phyloP scores from a whole-genome alignment of 2,888 invertebrate species.

The Anthoptus insignis region DNA sequence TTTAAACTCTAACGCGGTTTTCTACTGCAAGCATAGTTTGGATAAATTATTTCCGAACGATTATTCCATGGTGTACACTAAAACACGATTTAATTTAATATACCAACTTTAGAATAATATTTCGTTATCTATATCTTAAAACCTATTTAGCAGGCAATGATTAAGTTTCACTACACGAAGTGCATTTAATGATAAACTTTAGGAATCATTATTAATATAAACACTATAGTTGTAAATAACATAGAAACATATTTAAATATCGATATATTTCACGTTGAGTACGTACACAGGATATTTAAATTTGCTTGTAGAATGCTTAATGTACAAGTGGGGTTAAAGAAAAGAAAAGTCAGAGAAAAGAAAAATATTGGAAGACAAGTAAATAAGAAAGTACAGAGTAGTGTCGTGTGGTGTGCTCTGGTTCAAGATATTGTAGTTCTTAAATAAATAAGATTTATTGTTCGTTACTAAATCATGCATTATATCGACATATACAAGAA shows the following conservation, averaged over 20 bases:
- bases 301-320: constrained; percentile 71
- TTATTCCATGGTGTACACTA: constrained; percentile 73
- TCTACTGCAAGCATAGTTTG: constrained; percentile 74
- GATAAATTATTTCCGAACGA: constrained; percentile 60
- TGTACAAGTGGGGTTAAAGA: constrained; percentile 51
- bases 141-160: constrained; percentile 75
- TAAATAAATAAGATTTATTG: constrained; percentile 2
- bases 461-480: constrained; percentile 39
- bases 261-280: constrained; percentile 60
- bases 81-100: constrained; percentile 65
- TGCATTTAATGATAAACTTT: constrained; percentile 70
- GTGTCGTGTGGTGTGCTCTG: constrained; percentile 31
- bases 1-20: constrained; percentile 68
- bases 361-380: constrained; percentile 41
- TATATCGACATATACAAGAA: constrained; percentile 24
- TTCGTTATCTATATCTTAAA: constrained; percentile 68
- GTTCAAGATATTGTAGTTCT: constrained; percentile 12
- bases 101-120: constrained; percentile 56
- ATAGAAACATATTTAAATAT: constrained; percentile 60
- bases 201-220: constrained; percentile 60
- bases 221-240: constrained; percentile 59
- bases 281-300: constrained; percentile 77
- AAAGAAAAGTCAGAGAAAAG: constrained; percentile 52
- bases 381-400: constrained; percentile 43
- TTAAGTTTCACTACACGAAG: constrained; percentile 75